Evolutionary conservation across 2,113 vertebrate species (phyloP), one percentile per base, ranked within the genome.

Genomic region (Thalassoma bifasciatum): DNA sequence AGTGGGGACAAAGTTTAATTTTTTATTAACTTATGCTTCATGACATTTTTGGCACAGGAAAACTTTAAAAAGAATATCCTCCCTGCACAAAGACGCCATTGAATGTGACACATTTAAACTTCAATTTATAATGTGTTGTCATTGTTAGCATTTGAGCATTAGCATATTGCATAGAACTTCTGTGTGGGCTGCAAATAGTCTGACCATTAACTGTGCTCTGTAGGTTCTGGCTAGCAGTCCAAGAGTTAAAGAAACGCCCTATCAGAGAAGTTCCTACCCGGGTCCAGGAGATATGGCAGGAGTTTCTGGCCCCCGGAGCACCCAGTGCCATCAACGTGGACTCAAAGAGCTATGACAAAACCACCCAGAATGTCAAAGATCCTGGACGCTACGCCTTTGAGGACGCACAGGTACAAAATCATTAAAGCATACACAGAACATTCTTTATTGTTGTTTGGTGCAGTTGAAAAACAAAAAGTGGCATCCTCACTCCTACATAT

Each of bases 331-430:
- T 99, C 90, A 99, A 99, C 50, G 91, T 99, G 72, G 97, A 99
- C 88, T 99, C 97, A 22, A 98, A 99, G 92, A 99, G 97, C 89
- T 99, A 99, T 1, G 96, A 92, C 92, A 98, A 98, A 94, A 98
- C 97, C 74, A 98, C 96, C 8, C 96, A 98, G 89, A 98, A 97
- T 57, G 95, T 99, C 81, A 98, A 98, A 93, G 97, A 98, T 67
- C 96, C 97, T 0, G 97, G 97, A 53, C 94, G 96, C 80, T 97
- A 99, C 24, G 96, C 96, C 0, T 99, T 98, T 57, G 97, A 96
- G 85, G 97, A 99, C 46, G 97, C 97, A 93, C 97, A 99, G 97
- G 97, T 98, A 14, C 16, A 57, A 30, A 59, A 73, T 58, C 30
- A 30, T 42, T 8, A 24, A n/a, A 8, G 6, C 10, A 42, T 14